phyloP scores from a whole-genome alignment of 1,140 invertebrate species.

The Brachionus plicatilis region DNA sequence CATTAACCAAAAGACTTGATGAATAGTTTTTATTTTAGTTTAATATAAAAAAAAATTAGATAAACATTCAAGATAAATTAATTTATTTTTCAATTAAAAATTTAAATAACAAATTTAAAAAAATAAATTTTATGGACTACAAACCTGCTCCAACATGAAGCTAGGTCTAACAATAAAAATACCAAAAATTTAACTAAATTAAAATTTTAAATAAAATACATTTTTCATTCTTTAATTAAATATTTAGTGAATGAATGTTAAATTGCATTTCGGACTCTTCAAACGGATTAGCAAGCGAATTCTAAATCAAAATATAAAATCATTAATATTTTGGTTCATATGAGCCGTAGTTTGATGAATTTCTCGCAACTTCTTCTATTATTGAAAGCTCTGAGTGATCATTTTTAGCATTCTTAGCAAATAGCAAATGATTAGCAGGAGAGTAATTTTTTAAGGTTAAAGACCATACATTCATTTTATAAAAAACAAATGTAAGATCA shows the following conservation, averaged over 20 bases:
- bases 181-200: background rate
- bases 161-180: background rate
- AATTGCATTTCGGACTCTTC: constrained; percentile 4
- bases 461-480: background rate
- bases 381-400: background rate
- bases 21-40: too few species aligned
- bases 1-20: too few species aligned
- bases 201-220: background rate
- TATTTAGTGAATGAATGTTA: background rate
- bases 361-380: background rate
- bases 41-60: background rate
- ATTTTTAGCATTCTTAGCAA: background rate
- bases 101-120: background rate
- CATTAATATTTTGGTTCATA: background rate
- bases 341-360: background rate
- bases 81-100: background rate
- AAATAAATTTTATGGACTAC: background rate
- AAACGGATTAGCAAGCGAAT: background rate
- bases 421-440: background rate
- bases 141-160: background rate
- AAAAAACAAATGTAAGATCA: background rate
- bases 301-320: constrained; percentile 8
- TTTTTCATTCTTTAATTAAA: background rate
- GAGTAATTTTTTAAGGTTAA: background rate
- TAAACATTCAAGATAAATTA: background rate